Evolutionary conservation across 2,888 invertebrate species (phyloP), one percentile per base, ranked within the genome.

Genomic region (Lottia gigantea): DNA sequence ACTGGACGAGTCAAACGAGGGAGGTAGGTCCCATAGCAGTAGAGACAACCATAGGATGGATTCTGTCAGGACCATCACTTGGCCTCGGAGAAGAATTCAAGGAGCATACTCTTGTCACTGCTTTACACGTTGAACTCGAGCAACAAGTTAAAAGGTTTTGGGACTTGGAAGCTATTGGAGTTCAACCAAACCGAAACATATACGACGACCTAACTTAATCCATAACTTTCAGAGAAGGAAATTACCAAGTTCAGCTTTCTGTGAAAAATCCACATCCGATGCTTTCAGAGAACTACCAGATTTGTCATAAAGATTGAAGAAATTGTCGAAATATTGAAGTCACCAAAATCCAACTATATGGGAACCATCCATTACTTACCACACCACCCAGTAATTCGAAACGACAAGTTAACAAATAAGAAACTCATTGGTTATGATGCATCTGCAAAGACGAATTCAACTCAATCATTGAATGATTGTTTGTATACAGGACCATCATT

Each of bases 371-470:
- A 49, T 49, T 19, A 49, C 49, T 16, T 49, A 49, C 4, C 19
- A 49, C 49, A 49, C 49, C 49, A 49, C 16, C 49, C 19, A 49
- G 49, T 49, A 8, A 49, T 49, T 49, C 49, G 49, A 49, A 16
- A 49, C 11, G 49, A 19, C 49, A 16, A 19, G 16, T 4, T 6
- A 16, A 49, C 49, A 14, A 49, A 14, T 6, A 49, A 49, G 16
- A 16, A 16, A 7, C 19, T 14, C 14, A 49, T 49, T 11, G 49
- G 2, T 49, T 49, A 49, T 49, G 49, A 49, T 4, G 49, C 49
- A 0, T 49, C 49, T 19, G 16, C 49, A 14, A 49, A 49, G 19
- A 49, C 19, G 8, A 49, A 49, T 19, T 15, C 19, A 8, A 49
- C 49, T 19, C 49, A 14, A 16, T 49, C 49, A 16, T 49, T 49